These are phyloP conservation scores for Drosophila neocordata DNA, from an alignment of 1,140 invertebrate genomes.

Conservation along the genomic window DNA sequence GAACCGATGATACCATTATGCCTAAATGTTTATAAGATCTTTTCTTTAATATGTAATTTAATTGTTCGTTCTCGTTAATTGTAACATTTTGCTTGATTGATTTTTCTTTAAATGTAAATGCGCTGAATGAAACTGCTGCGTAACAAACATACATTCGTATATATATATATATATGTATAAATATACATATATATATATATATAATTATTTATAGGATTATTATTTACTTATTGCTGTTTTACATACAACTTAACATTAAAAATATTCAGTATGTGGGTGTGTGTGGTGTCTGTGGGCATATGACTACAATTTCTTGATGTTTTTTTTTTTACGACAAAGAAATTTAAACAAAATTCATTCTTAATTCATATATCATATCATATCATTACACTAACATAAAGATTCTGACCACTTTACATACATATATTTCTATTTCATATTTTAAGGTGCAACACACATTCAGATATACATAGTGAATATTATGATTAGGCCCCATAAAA, in stretches of 20 bases:
- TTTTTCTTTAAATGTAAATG: slow-evolving; percentile 11
- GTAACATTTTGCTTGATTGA: slow-evolving; percentile 14
- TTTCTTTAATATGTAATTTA: background rate
- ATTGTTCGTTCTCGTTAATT: background rate
- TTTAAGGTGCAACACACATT: slow-evolving; percentile 5
- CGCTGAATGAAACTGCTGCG: slow-evolving; percentile 32
- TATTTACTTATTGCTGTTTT: slow-evolving; percentile 52
- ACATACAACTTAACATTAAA: slow-evolving; percentile 57
- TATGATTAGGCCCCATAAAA: background rate
- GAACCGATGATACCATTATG: slow-evolving; percentile 5
- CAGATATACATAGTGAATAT: background rate
- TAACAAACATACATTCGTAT: background rate
- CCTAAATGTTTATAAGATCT: slow-evolving; percentile 3
- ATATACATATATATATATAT: background rate
- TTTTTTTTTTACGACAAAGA: slow-evolving; percentile 18
- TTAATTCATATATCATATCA: background rate
- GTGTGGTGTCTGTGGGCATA: slow-evolving; percentile 28
- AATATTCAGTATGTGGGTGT: slow-evolving; percentile 42
- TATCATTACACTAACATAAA: slow-evolving; percentile 5
- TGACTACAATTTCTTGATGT: slow-evolving; percentile 50
- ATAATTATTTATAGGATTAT: slow-evolving; percentile 34
- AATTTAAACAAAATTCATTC: slow-evolving; percentile 2
- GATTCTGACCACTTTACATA: slow-evolving; percentile 4
- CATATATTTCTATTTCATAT: background rate
- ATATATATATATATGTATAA: slow-evolving; percentile 1